Evolutionary conservation across 2,888 invertebrate species (phyloP), one percentile per base, ranked within the genome.

Genomic region (Diachrysia chrysitis): DNA sequence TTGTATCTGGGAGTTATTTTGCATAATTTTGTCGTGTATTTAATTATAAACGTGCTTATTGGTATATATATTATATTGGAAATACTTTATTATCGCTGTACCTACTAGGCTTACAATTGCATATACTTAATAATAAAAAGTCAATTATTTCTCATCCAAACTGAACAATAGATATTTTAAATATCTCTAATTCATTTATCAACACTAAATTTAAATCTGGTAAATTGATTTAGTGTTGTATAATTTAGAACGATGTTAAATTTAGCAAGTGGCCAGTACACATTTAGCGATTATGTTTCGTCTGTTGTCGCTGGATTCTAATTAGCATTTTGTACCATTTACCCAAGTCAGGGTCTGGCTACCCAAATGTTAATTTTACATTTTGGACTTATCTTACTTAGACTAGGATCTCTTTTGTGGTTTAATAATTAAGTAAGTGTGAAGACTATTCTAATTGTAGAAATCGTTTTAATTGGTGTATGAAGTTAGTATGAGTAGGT

Each of bases 231-330:
- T 19, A 17, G 17, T 46, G 9, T 9, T 9, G 46, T 37, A n/a
- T n/a, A 17, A 51, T 51, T 19, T 7, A 51, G 48, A 51, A 21
- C 48, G 21, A 21, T 51, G 48, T 21, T 51, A 21, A 51, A 51
- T 19, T 19, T 19, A 51, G 48, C 48, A 12, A 10, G 12, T 51
- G 5, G 3, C 19, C n/a, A 48, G 48, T 19, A 48, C 19, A 4
- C 12, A 35, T 78, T 78, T 78, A 74, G 37, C 55, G 58, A 74
- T 74, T 63, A 61, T 29, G 32, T 63, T 53, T 68, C 21, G 75
- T 58, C 51, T 63, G 68, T 12, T 67, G 69, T 25, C 51, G 3
- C 5, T 32, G 46, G 54, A 48, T 25, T 46, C 55, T 21, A 29
- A 65, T 56, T 55, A 56, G 21, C 35, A 60, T 57, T 73, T 25